Evolutionary conservation across 1,140 invertebrate genomes (phyloP).

Genomic region (Aphis craccivora): DNA sequence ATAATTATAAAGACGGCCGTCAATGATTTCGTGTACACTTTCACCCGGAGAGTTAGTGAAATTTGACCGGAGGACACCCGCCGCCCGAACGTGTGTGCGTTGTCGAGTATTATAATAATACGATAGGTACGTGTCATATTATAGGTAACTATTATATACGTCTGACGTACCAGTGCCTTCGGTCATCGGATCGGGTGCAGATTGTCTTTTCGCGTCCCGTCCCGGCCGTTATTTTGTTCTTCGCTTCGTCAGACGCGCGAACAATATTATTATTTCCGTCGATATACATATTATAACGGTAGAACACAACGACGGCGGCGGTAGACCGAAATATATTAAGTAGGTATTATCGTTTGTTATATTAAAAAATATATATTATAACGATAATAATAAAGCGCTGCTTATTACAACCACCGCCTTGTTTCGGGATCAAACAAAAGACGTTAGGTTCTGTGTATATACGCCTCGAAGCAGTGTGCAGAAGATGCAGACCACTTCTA

Average conservation of each 20-base stretch:
- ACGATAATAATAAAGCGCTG: background rate
- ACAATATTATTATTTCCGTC: background rate
- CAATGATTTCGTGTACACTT: constrained; percentile 22
- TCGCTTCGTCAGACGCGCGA: background rate
- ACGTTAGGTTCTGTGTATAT: background rate
- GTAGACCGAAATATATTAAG: background rate
- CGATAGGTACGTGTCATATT: background rate
- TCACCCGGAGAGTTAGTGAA: constrained; percentile 31
- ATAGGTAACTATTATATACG: background rate
- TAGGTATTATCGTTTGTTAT: background rate
- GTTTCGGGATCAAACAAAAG: background rate
- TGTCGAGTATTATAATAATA: background rate
- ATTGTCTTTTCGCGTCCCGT: background rate
- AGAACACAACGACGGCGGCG: background rate
- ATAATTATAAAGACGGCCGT: constrained; percentile 32
- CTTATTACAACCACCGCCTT: background rate
- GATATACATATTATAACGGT: background rate
- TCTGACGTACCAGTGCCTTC: background rate
- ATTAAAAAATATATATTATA: background rate
- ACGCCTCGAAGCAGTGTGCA: background rate
- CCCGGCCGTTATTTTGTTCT: background rate
- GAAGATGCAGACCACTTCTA: background rate
- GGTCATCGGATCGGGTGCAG: background rate
- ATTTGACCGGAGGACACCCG: constrained; percentile 2
- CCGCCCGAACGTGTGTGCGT: background rate